phyloP scores from a whole-genome alignment of 2,113 vertebrate genomes.

The Xiphias gladius region DNA sequence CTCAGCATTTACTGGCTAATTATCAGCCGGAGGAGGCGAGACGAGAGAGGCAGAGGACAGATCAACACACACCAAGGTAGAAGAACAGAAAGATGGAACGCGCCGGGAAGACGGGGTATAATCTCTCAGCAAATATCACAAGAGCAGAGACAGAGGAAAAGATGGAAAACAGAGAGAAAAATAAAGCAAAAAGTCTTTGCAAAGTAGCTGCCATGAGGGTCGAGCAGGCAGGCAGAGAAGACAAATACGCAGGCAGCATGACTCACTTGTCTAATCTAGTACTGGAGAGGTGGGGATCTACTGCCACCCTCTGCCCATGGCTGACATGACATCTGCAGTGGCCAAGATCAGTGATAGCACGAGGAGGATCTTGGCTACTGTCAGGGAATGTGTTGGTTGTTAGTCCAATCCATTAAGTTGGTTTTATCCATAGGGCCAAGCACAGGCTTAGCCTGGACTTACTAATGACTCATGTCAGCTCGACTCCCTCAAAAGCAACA shows the following conservation, averaged over 20 bases:
- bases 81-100: conserved; percentile 45
- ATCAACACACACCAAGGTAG: conserved; percentile 42
- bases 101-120: conserved; percentile 42
- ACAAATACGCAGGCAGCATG: conserved; percentile 67
- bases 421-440: conserved; percentile 54
- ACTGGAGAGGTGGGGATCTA: conserved; percentile 64
- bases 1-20: conserved; percentile 74
- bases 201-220: conserved; percentile 75
- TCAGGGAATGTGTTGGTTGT: conserved; percentile 46
- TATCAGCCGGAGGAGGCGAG: conserved; percentile 62
- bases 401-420: conserved; percentile 52
- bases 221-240: conserved; percentile 54
- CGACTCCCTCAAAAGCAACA: conserved; percentile 41
- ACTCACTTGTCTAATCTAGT: conserved; percentile 67
- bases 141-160: conserved; percentile 45
- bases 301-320: conserved; percentile 74
- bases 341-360: conserved; percentile 51
- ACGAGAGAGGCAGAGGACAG: conserved; percentile 50
- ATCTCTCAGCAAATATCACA: conserved; percentile 73
- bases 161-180: conserved; percentile 59
- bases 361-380: conserved; percentile 43
- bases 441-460: conserved; percentile 27
- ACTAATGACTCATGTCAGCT: conserved; percentile 52
- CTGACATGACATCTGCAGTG: conserved; percentile 74
- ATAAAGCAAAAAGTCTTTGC: conserved; percentile 71